Evolutionary conservation across 2,113 vertebrate species (phyloP).

Genomic region (Xenopus laevis): DNA sequence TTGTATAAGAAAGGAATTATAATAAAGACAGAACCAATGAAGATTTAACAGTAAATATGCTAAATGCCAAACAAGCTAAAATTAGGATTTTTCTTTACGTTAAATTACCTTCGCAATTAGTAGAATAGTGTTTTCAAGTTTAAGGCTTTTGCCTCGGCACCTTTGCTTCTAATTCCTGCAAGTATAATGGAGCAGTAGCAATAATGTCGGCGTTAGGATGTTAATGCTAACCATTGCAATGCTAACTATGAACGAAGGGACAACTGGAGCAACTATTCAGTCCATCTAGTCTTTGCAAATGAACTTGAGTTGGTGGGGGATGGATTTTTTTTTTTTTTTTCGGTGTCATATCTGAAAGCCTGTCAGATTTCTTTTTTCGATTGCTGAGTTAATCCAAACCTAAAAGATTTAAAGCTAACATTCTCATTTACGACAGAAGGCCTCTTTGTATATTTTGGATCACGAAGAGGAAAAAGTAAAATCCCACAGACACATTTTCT

Average conservation of each 20-base stretch:
- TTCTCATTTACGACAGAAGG: slow-evolving; percentile 72
- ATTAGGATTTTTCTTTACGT: no score
- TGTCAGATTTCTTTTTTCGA: slow-evolving; percentile 73
- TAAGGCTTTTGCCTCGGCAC: slow-evolving; percentile 47
- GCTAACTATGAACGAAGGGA: slow-evolving; percentile 71
- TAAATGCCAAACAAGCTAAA: no score
- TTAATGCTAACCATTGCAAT: slow-evolving; percentile 82
- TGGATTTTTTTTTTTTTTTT: slow-evolving; percentile 61
- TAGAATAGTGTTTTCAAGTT: background rate
- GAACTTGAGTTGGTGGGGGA: slow-evolving; percentile 65
- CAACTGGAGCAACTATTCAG: slow-evolving; percentile 71
- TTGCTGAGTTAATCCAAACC: slow-evolving; percentile 76
- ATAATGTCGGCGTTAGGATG: slow-evolving; percentile 68
- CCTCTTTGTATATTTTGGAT: slow-evolving; percentile 77
- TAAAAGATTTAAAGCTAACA: slow-evolving; percentile 81
- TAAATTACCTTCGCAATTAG: slow-evolving; percentile 16
- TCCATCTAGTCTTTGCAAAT: slow-evolving; percentile 67
- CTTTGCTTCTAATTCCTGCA: slow-evolving; percentile 57
- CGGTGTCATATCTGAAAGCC: slow-evolving; percentile 81
- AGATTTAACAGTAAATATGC: no score
- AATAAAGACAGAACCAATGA: no score
- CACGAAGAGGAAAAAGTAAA: slow-evolving; percentile 65
- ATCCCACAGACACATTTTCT: slow-evolving; percentile 80
- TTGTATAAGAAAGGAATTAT: no score
- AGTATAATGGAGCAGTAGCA: slow-evolving; percentile 61